These are phyloP conservation scores for Gulo gulo DNA, from an alignment of 2,113 vertebrate genomes.

Conservation along the genomic window DNA sequence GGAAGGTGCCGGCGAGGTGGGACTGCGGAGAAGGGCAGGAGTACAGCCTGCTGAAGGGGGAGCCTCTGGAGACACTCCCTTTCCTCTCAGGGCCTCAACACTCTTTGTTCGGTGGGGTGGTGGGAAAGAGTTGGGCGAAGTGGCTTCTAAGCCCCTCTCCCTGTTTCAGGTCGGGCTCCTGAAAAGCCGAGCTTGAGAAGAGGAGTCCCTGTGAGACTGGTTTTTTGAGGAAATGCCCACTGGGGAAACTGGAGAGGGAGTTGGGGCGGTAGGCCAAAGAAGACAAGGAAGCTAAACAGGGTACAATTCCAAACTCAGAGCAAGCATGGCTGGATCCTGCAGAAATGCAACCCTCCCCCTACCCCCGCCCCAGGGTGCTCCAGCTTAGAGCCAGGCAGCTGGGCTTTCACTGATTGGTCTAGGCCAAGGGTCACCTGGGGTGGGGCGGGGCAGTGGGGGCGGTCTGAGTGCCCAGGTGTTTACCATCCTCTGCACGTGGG, in stretches of 20 bases:
- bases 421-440: background rate
- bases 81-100: background rate
- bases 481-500: background rate
- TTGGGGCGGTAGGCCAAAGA: background rate
- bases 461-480: background rate
- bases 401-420: background rate
- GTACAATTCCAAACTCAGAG: background rate
- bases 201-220: background rate
- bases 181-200: background rate
- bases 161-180: background rate
- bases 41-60: background rate
- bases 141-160: background rate
- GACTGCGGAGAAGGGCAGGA: background rate
- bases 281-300: background rate
- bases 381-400: background rate
- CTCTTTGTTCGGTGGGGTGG: background rate
- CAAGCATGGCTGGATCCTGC: background rate
- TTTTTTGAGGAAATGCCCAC: background rate
- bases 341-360: background rate
- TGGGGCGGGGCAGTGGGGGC: too few relatives aligned
- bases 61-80: fast-evolving
- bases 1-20: background rate
- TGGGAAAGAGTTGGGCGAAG: background rate
- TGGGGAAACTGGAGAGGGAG: background rate
- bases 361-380: background rate